Evolutionary conservation across 2,113 vertebrate genomes (phyloP), one percentile per base, ranked within the genome.

Genomic region (Zootoca vivipara): DNA sequence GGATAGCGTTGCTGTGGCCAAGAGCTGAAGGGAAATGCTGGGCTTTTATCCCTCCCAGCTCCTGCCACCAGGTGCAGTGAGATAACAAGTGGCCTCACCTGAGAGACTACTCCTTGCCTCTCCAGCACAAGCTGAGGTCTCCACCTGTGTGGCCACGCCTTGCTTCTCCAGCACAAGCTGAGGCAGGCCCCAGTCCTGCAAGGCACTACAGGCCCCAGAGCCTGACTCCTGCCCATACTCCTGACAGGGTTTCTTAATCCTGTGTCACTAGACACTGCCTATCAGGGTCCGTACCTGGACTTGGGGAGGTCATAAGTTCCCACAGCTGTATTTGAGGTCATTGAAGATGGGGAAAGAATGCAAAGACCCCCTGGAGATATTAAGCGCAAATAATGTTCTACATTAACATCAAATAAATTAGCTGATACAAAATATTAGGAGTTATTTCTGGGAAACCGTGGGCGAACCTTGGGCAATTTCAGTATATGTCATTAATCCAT

Each of bases 201-300:
- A n/a, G n/a, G n/a, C n/a, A n/a, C n/a, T n/a, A n/a, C n/a, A n/a
- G n/a, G n/a, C n/a, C n/a, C n/a, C n/a, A n/a, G n/a, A n/a, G n/a
- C n/a, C n/a, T n/a, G n/a, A n/a, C n/a, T n/a, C n/a, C n/a, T n/a
- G n/a, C n/a, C n/a, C n/a, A n/a, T n/a, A n/a, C n/a, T n/a, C n/a
- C n/a, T n/a, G n/a, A n/a, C n/a, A n/a, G n/a, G 70, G 77, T 89
- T 75, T 83, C 89, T 85, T 74, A 85, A 90, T n/a, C 67, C 28
- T 0, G 0, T 52, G 46, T 52, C 64, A 85, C 64, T 77, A 58
- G 28, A 33, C 28, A 72, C 56, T 24, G 77, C 4, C 78, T 86
- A 20, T 78, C 86, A 85, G 85, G 33, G 64, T 77, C 65, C 58
- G 0, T 0, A 26, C 70, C 42, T 24, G 40, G 28, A 65, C 73